Conservation (phyloP, 2,797 vertebrate species). For the Philypnodon macrostomus region DNA sequence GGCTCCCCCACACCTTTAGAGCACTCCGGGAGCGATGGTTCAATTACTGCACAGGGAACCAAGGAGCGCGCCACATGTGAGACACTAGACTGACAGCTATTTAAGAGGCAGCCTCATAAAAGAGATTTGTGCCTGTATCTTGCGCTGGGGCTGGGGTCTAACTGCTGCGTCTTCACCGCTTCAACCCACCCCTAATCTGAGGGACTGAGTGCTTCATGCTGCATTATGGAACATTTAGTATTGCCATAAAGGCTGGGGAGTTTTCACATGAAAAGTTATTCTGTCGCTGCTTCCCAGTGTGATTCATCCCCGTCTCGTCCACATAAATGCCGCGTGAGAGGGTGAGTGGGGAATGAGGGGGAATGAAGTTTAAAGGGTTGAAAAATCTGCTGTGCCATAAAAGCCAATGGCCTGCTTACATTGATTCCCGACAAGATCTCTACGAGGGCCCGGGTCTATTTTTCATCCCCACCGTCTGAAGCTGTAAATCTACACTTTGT, state of each 20-base stretch:
- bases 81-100: slow-evolving; percentile 81
- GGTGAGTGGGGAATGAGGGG: slow-evolving; percentile 19
- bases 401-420: slow-evolving; percentile 73
- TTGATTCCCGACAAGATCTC: slow-evolving; percentile 63
- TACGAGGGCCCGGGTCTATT: slow-evolving; percentile 59
- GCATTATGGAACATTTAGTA: slow-evolving; percentile 83
- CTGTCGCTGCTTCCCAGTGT: slow-evolving; percentile 68
- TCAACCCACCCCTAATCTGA: slow-evolving; percentile 62
- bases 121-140: slow-evolving; percentile 78
- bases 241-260: slow-evolving; percentile 79
- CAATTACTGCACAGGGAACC: slow-evolving; percentile 72
- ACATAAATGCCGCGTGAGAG: slow-evolving; percentile 62
- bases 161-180: slow-evolving; percentile 48
- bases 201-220: slow-evolving; percentile 68
- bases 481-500: slow-evolving; percentile 57
- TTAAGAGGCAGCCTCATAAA: slow-evolving; percentile 81
- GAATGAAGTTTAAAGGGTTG: slow-evolving; percentile 50
- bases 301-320: slow-evolving; percentile 72
- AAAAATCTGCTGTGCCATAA: slow-evolving; percentile 69
- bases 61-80: slow-evolving; percentile 67
- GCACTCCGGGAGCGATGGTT: slow-evolving; percentile 71
- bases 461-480: slow-evolving; percentile 45
- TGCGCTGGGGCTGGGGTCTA: slow-evolving; percentile 52
- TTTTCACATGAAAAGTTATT: slow-evolving; percentile 84
- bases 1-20: slow-evolving; percentile 65